Conservation (phyloP, 2,888 invertebrate species). For the Craniophora ligustri region DNA sequence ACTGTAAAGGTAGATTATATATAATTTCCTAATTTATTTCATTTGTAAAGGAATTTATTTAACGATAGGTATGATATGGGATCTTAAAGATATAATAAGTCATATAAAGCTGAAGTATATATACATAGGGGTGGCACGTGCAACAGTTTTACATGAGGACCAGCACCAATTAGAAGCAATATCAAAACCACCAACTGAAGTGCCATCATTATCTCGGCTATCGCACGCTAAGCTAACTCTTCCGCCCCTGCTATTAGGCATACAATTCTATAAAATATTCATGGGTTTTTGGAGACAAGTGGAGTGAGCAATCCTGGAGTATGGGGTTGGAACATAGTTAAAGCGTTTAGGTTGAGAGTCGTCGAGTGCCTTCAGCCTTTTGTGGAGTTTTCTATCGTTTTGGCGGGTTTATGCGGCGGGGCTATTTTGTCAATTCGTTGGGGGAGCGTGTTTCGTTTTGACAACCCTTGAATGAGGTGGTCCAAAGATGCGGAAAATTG, state of each 20-base stretch:
- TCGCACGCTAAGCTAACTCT: slow-evolving; percentile 71
- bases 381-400: slow-evolving; percentile 86
- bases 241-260: slow-evolving; percentile 68
- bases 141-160: slow-evolving; percentile 86
- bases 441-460: slow-evolving; percentile 79
- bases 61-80: slow-evolving; percentile 11
- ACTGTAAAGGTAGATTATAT: too few relatives aligned
- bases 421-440: slow-evolving; percentile 85
- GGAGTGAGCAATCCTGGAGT: slow-evolving; percentile 87
- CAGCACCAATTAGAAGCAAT: slow-evolving; percentile 86
- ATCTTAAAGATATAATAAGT: slow-evolving; percentile 34
- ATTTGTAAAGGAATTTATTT: too few relatives aligned
- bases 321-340: slow-evolving; percentile 87
- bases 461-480: slow-evolving; percentile 69
- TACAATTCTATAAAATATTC: slow-evolving; percentile 78
- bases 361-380: slow-evolving; percentile 83
- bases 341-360: slow-evolving; percentile 86
- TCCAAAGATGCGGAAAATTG: slow-evolving; percentile 69
- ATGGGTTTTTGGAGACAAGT: slow-evolving; percentile 87
- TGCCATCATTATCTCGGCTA: slow-evolving; percentile 85
- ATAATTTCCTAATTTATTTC: too few relatives aligned
- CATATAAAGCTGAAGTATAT: slow-evolving; percentile 31
- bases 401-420: slow-evolving; percentile 72
- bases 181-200: slow-evolving; percentile 85
- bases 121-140: slow-evolving; percentile 83